phyloP scores from a whole-genome alignment of 1,140 invertebrate genomes.

The Babylonia areolata region DNA sequence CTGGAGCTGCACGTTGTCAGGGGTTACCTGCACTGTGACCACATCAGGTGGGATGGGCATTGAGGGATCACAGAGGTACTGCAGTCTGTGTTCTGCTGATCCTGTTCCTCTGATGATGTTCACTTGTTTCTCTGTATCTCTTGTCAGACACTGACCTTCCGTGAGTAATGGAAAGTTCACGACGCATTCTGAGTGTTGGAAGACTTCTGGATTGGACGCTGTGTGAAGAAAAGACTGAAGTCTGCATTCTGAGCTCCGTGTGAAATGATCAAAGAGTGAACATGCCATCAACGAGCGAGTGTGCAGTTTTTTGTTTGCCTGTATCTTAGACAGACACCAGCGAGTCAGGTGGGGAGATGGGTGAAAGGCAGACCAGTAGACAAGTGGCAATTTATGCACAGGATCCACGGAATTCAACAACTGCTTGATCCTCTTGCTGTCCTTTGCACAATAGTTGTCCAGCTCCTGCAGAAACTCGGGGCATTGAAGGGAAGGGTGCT shows the following conservation, averaged over 20 bases:
- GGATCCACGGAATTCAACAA: background rate
- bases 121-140: background rate
- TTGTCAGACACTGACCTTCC: background rate
- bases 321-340: background rate
- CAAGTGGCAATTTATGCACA: background rate
- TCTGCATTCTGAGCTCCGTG: background rate
- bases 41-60: background rate
- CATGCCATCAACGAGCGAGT: background rate
- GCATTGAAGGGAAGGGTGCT: conserved; percentile 14
- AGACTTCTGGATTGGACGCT: background rate
- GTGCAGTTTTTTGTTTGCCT: background rate
- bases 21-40: background rate
- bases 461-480: background rate
- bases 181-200: background rate
- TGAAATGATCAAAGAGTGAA: too few relatives aligned
- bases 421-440: background rate
- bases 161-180: background rate
- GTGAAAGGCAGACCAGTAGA: conserved; percentile 19
- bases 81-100: background rate
- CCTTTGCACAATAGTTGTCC: background rate
- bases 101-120: background rate
- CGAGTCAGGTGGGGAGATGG: background rate
- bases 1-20: background rate
- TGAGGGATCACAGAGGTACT: background rate
- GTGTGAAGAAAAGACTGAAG: background rate